These are phyloP conservation scores for Choristoneura rosaceana DNA, from an alignment of 2,888 invertebrate species.

Conservation along the genomic window DNA sequence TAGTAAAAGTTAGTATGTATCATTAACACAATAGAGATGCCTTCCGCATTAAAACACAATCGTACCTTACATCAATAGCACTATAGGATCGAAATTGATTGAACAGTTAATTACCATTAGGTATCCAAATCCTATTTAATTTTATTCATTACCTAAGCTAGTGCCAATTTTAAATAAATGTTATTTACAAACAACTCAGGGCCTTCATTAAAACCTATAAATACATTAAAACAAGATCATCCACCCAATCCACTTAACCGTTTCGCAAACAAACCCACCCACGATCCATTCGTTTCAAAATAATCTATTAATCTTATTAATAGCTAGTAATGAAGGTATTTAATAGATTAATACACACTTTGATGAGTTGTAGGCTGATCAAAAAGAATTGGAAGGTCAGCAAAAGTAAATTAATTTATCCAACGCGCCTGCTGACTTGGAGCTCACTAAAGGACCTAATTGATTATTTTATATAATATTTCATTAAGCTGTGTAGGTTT, in stretches of 20 bases:
- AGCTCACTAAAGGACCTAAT: conserved; percentile 21
- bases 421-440: background rate
- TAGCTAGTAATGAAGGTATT: conserved; percentile 32
- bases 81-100: too few relatives aligned
- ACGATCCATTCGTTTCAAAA: conserved; percentile 25
- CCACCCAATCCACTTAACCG: conserved; percentile 14
- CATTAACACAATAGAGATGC: too few relatives aligned
- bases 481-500: conserved; percentile 4
- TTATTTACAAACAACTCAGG: background rate
- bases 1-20: too few relatives aligned
- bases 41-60: too few relatives aligned
- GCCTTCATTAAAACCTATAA: background rate
- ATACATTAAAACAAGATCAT: background rate
- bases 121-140: too few relatives aligned
- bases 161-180: background rate
- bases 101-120: too few relatives aligned
- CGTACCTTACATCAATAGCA: too few relatives aligned
- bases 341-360: conserved; percentile 23
- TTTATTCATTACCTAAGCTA: background rate
- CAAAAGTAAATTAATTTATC: conserved; percentile 22
- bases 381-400: conserved; percentile 30
- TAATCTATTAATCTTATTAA: conserved; percentile 36
- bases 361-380: conserved; percentile 23
- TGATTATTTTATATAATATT: conserved; percentile 25
- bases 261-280: conserved; percentile 26